Percentiles rank a stretch among this genome's conserved stretches.
Evolutionary conservation across 2,797 vertebrate genomes (phyloP).

Genomic region (Botia kubotai): DNA sequence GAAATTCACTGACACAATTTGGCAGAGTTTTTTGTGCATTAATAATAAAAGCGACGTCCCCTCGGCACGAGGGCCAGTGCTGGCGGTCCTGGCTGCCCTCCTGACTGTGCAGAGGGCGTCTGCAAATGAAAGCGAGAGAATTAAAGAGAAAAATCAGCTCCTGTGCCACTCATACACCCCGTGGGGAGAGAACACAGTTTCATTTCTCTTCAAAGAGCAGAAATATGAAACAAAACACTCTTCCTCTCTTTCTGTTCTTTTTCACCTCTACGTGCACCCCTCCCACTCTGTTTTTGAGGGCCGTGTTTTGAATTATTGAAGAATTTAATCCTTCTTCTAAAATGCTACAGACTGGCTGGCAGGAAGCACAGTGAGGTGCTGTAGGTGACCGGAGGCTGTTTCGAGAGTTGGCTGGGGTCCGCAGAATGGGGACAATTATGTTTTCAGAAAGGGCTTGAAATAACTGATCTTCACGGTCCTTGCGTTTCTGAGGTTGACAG

Average conservation of each 20-base stretch:
- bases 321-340: conserved; percentile 63
- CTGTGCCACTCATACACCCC: background rate
- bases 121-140: conserved; percentile 57
- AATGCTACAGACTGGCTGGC: conserved; percentile 38
- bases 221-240: conserved; percentile 54
- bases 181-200: conserved; percentile 50
- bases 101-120: conserved; percentile 49
- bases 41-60: conserved; percentile 72
- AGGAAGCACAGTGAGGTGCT: conserved; percentile 31
- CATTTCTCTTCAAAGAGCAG: conserved; percentile 58
- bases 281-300: conserved; percentile 44
- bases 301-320: conserved; percentile 59
- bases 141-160: conserved; percentile 41
- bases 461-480: conserved; percentile 55
- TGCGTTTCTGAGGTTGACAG: conserved; percentile 48
- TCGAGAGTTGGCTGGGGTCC: conserved; percentile 37
- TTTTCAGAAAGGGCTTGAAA: conserved; percentile 47
- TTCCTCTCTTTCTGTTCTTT: background rate
- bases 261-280: background rate
- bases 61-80: conserved; percentile 17
- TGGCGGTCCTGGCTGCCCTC: conserved; percentile 53
- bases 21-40: conserved; percentile 69
- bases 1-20: conserved; percentile 70
- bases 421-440: conserved; percentile 23
- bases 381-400: conserved; percentile 34